Evolutionary conservation across 2,888 invertebrate species (phyloP).

Genomic region (Salpingus planirostris): DNA sequence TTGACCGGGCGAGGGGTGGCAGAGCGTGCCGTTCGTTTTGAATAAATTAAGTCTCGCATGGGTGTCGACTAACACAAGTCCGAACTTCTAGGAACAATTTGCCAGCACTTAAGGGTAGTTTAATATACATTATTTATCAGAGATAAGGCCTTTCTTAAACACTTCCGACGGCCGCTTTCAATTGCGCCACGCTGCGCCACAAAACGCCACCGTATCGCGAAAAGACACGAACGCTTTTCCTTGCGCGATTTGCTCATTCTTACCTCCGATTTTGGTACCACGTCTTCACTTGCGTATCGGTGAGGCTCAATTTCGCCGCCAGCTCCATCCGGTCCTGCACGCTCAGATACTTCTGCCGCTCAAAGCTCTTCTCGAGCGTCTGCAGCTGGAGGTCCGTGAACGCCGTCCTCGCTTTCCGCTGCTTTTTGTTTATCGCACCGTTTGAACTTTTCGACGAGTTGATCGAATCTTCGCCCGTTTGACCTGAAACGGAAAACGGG

Average conservation of each 20-base stretch:
- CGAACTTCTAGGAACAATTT: slow-evolving; percentile 36
- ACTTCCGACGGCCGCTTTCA: slow-evolving; percentile 41
- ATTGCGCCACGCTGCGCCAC: slow-evolving; percentile 32
- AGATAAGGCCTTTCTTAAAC: slow-evolving; percentile 40
- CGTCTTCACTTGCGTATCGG: slow-evolving; percentile 99
- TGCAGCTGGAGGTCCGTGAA: slow-evolving; percentile 98
- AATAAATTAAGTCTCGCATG: slow-evolving; percentile 26
- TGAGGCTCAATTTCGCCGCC: slow-evolving; percentile 89
- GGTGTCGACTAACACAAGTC: slow-evolving; percentile 28
- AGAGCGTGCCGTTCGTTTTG: slow-evolving; percentile 7
- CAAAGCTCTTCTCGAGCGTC: slow-evolving; percentile 93
- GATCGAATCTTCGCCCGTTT: slow-evolving; percentile 75
- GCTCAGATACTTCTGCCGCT: slow-evolving; percentile 92
- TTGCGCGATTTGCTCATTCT: too few relatives aligned
- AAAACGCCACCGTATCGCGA: too few relatives aligned
- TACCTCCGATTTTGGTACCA: slow-evolving; percentile 99
- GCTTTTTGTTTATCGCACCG: slow-evolving; percentile 72
- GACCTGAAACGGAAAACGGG: slow-evolving; percentile 50
- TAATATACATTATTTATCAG: slow-evolving; percentile 41
- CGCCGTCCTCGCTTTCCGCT: slow-evolving; percentile 92
- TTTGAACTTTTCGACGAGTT: slow-evolving; percentile 49
- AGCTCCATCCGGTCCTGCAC: slow-evolving; percentile 98
- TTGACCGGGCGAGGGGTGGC: too few relatives aligned
- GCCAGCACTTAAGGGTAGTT: slow-evolving; percentile 43
- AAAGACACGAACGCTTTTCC: too few relatives aligned